Evolutionary conservation across 2,113 vertebrate species (phyloP).

Genomic region (Petromus typicus): DNA sequence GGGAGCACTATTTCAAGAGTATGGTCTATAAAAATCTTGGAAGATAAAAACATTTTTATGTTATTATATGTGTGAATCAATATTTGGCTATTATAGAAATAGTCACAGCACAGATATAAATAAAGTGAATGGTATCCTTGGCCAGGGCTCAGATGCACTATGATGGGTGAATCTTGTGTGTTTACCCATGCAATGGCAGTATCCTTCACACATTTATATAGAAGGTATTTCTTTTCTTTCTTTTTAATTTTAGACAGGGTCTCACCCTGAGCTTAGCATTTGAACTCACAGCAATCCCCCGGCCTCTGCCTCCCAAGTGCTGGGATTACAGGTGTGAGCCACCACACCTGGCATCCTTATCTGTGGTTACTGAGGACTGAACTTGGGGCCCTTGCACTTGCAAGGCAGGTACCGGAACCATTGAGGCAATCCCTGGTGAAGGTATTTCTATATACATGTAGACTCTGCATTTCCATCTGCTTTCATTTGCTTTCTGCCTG

Average conservation of each 20-base stretch:
- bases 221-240: neutral
- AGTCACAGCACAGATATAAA: neutral
- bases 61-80: neutral
- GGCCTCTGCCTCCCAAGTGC: too few relatives aligned
- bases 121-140: neutral
- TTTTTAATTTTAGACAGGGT: too few relatives aligned
- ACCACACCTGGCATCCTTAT: too few relatives aligned
- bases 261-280: too few relatives aligned
- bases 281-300: too few relatives aligned
- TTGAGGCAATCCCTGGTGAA: too few relatives aligned
- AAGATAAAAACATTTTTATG: neutral
- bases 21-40: neutral
- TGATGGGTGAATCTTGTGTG: neutral
- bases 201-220: neutral
- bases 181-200: neutral
- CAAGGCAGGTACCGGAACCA: too few relatives aligned
- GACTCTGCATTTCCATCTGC: neutral
- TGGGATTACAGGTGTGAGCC: too few relatives aligned
- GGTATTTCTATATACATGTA: neutral
- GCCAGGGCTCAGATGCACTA: neutral
- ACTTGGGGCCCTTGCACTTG: too few relatives aligned
- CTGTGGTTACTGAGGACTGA: too few relatives aligned
- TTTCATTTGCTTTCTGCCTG: constrained; percentile 7
- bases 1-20: neutral
- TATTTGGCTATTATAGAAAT: neutral